Base-by-base conservation (phyloP, 2,888 invertebrate species). In the Megastigmus dorsalis region DNA sequence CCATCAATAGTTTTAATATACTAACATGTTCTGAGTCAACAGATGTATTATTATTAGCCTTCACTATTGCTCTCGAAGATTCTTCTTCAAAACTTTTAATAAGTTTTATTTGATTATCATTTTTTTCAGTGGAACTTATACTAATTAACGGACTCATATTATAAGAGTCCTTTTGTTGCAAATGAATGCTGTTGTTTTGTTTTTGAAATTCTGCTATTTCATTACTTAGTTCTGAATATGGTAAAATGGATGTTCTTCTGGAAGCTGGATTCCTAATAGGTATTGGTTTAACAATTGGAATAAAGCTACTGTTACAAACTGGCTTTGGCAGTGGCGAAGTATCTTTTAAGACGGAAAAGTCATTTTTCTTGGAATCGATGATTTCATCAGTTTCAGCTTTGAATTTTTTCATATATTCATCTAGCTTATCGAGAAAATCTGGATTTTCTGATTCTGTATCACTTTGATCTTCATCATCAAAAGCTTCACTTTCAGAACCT, bases 401-500 rank as follows among this genome's bases (percentile, higher is more conserved):
- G 82, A 95, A 93, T 81, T 92, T 92, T 70, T 92, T 92, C 92
- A 95, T 93, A 60, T 92, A 90, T 76, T 92, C 91, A 76, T 93
- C 93, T 18, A 95, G 88, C 84, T 93, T 94, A 77, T 94, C 94
- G 75, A 92, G 89, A 77, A 94, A 91, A 77, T 93, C 91, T 52
- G 93, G 92, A 76, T 91, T 91, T 81, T 93, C 92, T 4, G 88
- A 84, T 79, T 89, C 89, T 65, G 89, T 89, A 73, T 90, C 90
- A 26, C 84, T 85, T 5, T 89, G 89, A 4, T 86, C 86, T 62
- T 90, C 90, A 65, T 91, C 90, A 15, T 80, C 89, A 74, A 90
- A 90, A 76, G 80, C 38, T 77, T 90, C 90, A 84, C 90, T 92
- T 59, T 87, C 87, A 2, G 85, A 84, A 45, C 81, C 84, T 2